phyloP scores from a whole-genome alignment of 2,113 vertebrate genomes.

The Cebus imitator region DNA sequence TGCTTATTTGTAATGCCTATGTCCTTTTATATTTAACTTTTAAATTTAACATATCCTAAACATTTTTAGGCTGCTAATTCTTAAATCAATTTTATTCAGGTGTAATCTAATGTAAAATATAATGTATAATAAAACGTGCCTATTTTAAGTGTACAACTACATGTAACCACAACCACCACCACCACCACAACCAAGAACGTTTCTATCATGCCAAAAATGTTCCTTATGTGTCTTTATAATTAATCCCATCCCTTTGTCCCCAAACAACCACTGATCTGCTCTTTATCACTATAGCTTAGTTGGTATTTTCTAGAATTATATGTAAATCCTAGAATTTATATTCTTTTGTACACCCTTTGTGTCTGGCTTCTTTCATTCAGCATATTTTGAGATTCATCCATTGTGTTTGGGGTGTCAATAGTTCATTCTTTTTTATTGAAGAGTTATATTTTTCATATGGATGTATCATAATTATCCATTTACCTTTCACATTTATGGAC shows the following conservation, averaged over 20 bases:
- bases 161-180: not conserved
- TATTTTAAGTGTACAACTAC: not conserved
- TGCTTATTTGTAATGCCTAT: not conserved
- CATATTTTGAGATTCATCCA: constrained; percentile 27
- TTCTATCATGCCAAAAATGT: not conserved
- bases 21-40: not conserved
- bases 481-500: not conserved
- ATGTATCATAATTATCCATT: not conserved
- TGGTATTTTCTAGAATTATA: constrained; percentile 16
- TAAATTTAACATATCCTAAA: not conserved
- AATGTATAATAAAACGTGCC: not conserved
- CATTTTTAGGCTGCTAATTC: not conserved
- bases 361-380: not conserved
- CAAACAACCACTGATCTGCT: not conserved
- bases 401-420: not conserved
- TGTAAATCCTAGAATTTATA: not conserved
- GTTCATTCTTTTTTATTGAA: constrained; percentile 17
- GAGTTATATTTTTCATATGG: not conserved
- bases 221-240: not conserved
- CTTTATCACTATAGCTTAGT: not conserved
- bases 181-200: not conserved
- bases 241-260: not conserved
- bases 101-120: not conserved
- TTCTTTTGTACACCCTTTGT: constrained; percentile 24
- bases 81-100: not conserved